phyloP scores from a whole-genome alignment of 2,113 vertebrate species.

The Cheilinus undulatus region DNA sequence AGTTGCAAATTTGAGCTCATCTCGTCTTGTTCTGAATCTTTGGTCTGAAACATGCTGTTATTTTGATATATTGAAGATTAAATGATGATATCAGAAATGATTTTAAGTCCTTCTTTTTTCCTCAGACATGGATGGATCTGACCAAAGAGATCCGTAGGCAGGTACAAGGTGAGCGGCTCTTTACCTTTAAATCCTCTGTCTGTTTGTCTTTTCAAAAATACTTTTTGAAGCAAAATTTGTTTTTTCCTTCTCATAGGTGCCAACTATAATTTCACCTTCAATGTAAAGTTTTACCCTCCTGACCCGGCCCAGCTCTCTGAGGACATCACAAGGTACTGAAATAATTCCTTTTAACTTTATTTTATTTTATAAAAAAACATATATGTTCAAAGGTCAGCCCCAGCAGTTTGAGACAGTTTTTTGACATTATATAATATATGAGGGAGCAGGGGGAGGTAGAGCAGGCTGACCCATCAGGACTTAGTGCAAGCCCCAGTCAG shows the following conservation, averaged over 20 bases:
- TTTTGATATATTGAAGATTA: no score
- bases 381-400: no score
- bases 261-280: conserved; percentile 89
- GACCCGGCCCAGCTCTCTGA: conserved; percentile 97
- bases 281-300: conserved; percentile 88
- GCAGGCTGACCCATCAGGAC: no score
- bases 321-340: conserved; percentile 93
- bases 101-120: not conserved
- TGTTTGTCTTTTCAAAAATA: not conserved
- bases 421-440: no score
- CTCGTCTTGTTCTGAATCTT: no score
- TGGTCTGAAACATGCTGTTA: no score
- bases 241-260: conserved; percentile 61
- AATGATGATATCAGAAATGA: no score
- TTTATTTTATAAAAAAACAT: no score
- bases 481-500: no score
- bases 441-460: no score
- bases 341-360: not conserved
- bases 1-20: no score
- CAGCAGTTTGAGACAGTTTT: no score
- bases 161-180: conserved; percentile 88
- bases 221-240: not conserved
- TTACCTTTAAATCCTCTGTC: not conserved
- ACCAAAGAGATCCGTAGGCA: conserved; percentile 96
- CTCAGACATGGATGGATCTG: conserved; percentile 94